Evolutionary conservation across 1,140 invertebrate species (phyloP).

Genomic region (Adoxophyes honmai): DNA sequence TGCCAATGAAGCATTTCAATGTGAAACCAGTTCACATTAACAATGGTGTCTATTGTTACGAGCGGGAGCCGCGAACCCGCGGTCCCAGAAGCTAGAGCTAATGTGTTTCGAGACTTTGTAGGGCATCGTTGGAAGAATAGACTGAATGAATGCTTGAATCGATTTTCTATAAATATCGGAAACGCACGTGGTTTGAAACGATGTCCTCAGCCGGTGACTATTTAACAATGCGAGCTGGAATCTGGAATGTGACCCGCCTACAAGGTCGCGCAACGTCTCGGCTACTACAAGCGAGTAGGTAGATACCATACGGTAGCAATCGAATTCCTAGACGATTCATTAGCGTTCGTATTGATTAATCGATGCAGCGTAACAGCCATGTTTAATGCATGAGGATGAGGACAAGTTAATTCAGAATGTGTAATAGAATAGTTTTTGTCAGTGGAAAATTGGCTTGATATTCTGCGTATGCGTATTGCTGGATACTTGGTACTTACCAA

Average conservation of each 20-base stretch:
- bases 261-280: constrained; percentile 54
- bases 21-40: constrained; percentile 43
- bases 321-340: constrained; percentile 12
- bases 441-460: background rate
- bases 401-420: constrained; percentile 14
- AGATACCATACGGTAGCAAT: constrained; percentile 11
- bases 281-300: constrained; percentile 20
- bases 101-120: constrained; percentile 5
- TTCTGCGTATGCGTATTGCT: background rate
- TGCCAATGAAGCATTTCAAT: constrained; percentile 38
- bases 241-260: constrained; percentile 69
- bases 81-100: constrained; percentile 5
- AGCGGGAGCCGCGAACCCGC: constrained; percentile 5
- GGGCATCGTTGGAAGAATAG: too few relatives aligned
- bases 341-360: constrained; percentile 14
- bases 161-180: constrained; percentile 5
- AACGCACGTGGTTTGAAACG: background rate
- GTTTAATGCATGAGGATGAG: constrained; percentile 13
- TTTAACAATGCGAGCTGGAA: constrained; percentile 63
- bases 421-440: background rate
- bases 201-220: constrained; percentile 28
- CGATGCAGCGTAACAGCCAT: constrained; percentile 8
- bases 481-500: constrained; percentile 47
- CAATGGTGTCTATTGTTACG: constrained; percentile 48
- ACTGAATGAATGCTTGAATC: background rate